Evolutionary conservation across 2,113 vertebrate species (phyloP), one percentile per base, ranked within the genome.

Genomic region (Todiramphus chloris): DNA sequence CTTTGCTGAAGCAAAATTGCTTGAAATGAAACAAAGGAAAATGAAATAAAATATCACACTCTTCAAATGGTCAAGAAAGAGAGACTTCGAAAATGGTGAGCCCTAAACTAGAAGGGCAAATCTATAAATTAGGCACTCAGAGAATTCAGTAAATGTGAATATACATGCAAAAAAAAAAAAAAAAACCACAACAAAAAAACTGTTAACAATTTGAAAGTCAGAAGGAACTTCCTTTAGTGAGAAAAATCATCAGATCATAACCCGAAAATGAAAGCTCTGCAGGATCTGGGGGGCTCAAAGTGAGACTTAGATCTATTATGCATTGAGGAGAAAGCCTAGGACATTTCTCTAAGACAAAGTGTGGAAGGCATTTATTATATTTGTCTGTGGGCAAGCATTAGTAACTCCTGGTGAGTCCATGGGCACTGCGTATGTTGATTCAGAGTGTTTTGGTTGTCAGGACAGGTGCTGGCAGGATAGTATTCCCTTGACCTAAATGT

Each of bases 11-110:
- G 27, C 21, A 39, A 96, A 93, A 87, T 73, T 69, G 3, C 53
- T 89, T 87, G 58, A 87, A 95, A 76, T 58, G 41, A 79, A 95
- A 79, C 48, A 95, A 89, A 91, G 44, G 44, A 87, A 90, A 94
- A 92, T 41, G 24, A 73, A 20, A 39, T 84, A 51, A 96, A 95
- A 60, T 72, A 68, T 9, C 70, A 90, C 35, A 70, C 28, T 59
- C 41, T 78, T 64, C 24, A 69, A 53, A 62, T 72, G 48, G 39
- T 48, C 56, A 89, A 77, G 30, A 83, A 43, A 90, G 78, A 75
- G 14, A 92, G 25, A 75, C 20, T 56, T 70, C 66, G 66, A 94
- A 79, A 75, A 81, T 23, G 4, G 31, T 11, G 14, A 63, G 16
- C n/a, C 24, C 28, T 60, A 17, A 76, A 48, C 18, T 87, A 53